These are phyloP conservation scores for Arion vulgaris DNA, from an alignment of 1,140 invertebrate genomes.

Conservation along the genomic window DNA sequence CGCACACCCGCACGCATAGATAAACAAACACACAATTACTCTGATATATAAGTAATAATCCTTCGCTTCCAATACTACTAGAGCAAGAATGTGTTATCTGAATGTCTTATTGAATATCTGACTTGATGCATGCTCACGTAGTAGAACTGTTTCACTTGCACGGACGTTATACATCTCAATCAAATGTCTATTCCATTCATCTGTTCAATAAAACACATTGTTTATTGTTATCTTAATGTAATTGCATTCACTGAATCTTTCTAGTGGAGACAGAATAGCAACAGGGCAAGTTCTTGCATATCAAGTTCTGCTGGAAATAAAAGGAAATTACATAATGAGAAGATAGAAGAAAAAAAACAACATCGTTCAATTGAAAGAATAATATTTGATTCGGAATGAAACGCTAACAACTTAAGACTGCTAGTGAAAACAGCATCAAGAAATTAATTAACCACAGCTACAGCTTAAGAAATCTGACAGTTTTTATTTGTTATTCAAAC, in stretches of 20 bases:
- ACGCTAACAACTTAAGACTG: not conserved
- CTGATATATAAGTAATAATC: too few species aligned
- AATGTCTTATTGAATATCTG: too few species aligned
- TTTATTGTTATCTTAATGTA: constrained; percentile 16
- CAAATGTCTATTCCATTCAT: constrained; percentile 18
- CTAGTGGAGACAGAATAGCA: not conserved
- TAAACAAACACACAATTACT: too few species aligned
- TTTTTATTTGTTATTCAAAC: not conserved
- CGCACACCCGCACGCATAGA: too few species aligned
- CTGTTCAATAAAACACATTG: not conserved
- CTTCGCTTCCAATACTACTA: too few species aligned
- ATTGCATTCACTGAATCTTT: not conserved
- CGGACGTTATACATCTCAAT: constrained; percentile 15
- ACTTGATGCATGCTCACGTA: not conserved
- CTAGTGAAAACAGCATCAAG: not conserved
- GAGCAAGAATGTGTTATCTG: too few species aligned
- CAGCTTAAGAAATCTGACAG: not conserved
- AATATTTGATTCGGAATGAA: not conserved
- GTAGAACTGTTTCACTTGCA: not conserved
- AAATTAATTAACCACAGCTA: not conserved
- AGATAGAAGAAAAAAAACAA: not conserved
- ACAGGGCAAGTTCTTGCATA: constrained; percentile 1
- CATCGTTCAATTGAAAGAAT: not conserved
- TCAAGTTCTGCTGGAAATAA: constrained; percentile 2
- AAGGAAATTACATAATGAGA: not conserved